Percentiles rank a stretch among this genome's conserved stretches.
Conservation (phyloP, 1,140 invertebrate species). For the Calycopis cecrops region DNA sequence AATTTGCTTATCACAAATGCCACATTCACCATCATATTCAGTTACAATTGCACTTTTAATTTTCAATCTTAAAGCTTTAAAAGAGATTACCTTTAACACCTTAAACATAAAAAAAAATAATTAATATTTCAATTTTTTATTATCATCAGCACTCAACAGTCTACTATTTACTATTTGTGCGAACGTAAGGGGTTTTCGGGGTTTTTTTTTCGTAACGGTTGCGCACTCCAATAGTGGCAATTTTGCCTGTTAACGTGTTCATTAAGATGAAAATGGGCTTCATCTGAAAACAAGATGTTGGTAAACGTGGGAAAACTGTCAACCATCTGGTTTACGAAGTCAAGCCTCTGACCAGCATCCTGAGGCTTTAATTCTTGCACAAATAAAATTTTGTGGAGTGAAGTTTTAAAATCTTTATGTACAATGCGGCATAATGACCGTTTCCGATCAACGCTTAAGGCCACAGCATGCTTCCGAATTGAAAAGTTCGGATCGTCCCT, state of each 20-base stretch:
- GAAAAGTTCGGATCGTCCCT: no score
- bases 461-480: conserved; percentile 10
- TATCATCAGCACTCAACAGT: no score
- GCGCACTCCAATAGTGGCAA: conserved; percentile 37
- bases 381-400: conserved; percentile 2
- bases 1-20: conserved; percentile 73
- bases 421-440: no score
- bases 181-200: no score
- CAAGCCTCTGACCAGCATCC: conserved; percentile 13
- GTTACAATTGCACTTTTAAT: conserved; percentile 72
- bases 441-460: no score
- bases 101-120: conserved; percentile 46
- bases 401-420: no score
- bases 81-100: conserved; percentile 75
- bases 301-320: conserved; percentile 20
- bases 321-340: conserved; percentile 17
- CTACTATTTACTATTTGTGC: no score
- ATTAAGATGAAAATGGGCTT: conserved; percentile 49
- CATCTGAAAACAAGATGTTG: conserved; percentile 34
- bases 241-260: conserved; percentile 56
- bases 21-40: conserved; percentile 61
- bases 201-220: no score
- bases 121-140: background rate
- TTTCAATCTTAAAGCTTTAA: conserved; percentile 75
- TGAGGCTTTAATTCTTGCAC: conserved; percentile 25